A percentile compares a stretch with the other conserved stretches of the same genome.
Evolutionary conservation across 2,797 vertebrate species (phyloP).

Genomic region (Tachyglossus aculeatus): DNA sequence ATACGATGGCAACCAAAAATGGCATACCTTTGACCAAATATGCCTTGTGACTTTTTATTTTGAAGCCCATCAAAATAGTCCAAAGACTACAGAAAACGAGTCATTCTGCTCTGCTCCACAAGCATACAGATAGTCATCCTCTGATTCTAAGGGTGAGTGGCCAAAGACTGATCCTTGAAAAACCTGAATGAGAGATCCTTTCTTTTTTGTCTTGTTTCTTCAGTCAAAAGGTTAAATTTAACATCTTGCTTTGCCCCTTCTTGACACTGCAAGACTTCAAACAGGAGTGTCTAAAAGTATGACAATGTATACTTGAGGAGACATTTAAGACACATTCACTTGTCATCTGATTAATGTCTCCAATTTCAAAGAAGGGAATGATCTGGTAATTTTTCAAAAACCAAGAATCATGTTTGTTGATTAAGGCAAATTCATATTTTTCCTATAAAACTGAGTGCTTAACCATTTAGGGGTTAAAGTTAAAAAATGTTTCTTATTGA

Average conservation of each 20-base stretch:
- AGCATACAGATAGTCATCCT: too few relatives aligned
- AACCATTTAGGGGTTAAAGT: background rate
- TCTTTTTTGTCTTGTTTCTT: background rate
- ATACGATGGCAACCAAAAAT: background rate
- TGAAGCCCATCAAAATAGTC: too few relatives aligned
- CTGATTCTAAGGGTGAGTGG: too few relatives aligned
- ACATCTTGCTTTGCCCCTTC: background rate
- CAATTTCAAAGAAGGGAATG: conserved; percentile 5
- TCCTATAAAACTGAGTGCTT: conserved; percentile 19
- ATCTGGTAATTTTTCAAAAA: conserved; percentile 19
- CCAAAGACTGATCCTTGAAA: background rate
- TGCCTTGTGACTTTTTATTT: background rate
- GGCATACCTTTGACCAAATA: background rate
- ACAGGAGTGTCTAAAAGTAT: too few relatives aligned
- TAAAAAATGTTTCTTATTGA: background rate
- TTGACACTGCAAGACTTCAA: conserved; percentile 6
- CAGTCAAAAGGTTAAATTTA: conserved; percentile 14
- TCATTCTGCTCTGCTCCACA: too few relatives aligned
- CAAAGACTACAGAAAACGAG: too few relatives aligned
- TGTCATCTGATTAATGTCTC: too few relatives aligned
- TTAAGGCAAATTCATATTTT: conserved; percentile 23
- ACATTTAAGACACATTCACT: too few relatives aligned
- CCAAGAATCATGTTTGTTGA: background rate
- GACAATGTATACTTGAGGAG: too few relatives aligned
- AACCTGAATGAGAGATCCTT: background rate